Evolutionary conservation across 2,797 vertebrate species (phyloP).

Genomic region (Bradypus variegatus): DNA sequence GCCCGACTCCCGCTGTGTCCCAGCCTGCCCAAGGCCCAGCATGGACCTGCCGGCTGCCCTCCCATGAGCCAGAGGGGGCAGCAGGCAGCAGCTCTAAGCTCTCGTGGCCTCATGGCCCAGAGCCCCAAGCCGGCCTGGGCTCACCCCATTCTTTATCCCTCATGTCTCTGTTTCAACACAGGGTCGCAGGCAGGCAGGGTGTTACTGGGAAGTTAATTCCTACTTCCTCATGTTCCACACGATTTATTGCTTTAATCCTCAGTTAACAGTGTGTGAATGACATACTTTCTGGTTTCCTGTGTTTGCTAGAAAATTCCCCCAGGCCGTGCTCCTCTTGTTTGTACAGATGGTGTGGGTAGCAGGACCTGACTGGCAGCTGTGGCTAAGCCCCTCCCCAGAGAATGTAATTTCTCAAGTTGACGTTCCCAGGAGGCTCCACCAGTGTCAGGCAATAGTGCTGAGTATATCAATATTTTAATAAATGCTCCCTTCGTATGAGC

Average conservation of each 20-base stretch:
- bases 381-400: conserved; percentile 64
- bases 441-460: conserved; percentile 52
- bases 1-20: not conserved
- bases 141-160: not conserved
- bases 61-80: fast-evolving
- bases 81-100: not conserved
- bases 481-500: conserved; percentile 19
- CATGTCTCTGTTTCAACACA: not conserved
- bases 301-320: conserved; percentile 67
- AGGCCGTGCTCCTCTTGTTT: conserved; percentile 69
- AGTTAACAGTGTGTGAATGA: conserved; percentile 42
- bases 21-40: not conserved
- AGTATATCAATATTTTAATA: conserved; percentile 57
- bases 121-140: not conserved
- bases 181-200: not conserved
- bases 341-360: conserved; percentile 71
- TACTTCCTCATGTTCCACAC: not conserved
- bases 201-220: conserved; percentile 2
- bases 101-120: not conserved
- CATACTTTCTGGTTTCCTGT: conserved; percentile 68
- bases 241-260: conserved; percentile 68
- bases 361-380: conserved; percentile 70
- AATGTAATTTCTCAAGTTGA: conserved; percentile 52
- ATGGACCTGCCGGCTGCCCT: not conserved
- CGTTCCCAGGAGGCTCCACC: conserved; percentile 55